phyloP scores from a whole-genome alignment of 1,140 invertebrate species.

The Anastrepha ludens region DNA sequence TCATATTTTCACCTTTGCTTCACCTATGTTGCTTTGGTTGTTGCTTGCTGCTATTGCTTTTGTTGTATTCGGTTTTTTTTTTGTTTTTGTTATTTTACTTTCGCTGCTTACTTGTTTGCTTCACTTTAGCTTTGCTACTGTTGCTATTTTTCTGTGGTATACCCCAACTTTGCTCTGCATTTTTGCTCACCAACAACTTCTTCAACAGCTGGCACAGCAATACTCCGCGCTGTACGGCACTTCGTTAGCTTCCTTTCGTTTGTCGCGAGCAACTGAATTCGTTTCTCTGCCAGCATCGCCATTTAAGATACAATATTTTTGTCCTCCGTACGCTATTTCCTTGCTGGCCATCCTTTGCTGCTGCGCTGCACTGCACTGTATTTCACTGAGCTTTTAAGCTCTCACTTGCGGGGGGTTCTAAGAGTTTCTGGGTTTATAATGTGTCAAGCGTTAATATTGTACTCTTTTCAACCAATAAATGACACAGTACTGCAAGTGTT shows the following conservation, averaged over 20 bases:
- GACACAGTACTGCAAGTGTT: no score
- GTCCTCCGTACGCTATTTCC: background rate
- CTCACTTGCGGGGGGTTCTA: conserved; percentile 8
- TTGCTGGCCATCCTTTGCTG: background rate
- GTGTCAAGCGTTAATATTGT: background rate
- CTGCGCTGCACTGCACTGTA: background rate
- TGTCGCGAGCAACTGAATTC: conserved; percentile 51
- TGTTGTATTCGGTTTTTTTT: background rate
- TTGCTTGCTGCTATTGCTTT: background rate
- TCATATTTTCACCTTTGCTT: conserved; percentile 16
- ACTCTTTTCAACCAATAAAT: background rate
- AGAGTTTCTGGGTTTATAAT: conserved; percentile 21
- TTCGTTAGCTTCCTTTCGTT: conserved; percentile 40
- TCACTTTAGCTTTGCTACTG: background rate
- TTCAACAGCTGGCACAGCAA: background rate
- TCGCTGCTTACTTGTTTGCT: conserved; percentile 16
- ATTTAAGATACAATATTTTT: conserved; percentile 40
- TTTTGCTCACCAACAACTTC: background rate
- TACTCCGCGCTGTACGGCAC: background rate
- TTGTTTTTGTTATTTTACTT: background rate
- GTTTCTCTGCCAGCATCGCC: conserved; percentile 40
- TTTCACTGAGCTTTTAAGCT: conserved; percentile 15
- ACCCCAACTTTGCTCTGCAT: background rate
- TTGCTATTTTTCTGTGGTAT: background rate
- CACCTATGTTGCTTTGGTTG: conserved; percentile 4